These are phyloP conservation scores for Tinamus guttatus DNA, from an alignment of 2,113 vertebrate genomes.

Conservation along the genomic window DNA sequence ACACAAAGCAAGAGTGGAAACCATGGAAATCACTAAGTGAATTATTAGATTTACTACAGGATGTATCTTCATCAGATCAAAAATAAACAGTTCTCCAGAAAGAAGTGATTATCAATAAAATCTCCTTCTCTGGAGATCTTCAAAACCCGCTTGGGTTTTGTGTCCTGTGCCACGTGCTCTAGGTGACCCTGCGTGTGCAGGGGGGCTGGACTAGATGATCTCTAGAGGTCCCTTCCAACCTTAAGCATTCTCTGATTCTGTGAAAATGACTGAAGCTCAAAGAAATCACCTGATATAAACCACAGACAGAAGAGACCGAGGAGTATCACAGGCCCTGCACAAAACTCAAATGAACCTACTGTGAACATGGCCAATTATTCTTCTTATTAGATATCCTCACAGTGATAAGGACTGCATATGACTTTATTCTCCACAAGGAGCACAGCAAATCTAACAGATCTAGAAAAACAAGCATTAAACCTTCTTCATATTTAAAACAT, in stretches of 20 bases:
- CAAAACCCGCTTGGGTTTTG: no score
- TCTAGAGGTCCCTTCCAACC: no score
- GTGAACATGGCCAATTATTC: neutral
- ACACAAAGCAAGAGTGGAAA: neutral
- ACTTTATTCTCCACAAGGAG: neutral
- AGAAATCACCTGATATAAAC: neutral
- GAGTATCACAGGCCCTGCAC: neutral
- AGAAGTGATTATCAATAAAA: neutral
- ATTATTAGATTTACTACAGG: neutral
- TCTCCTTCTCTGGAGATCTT: no score
- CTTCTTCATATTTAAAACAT: neutral
- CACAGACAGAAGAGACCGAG: neutral
- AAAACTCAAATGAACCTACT: neutral
- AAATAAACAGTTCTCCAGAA: neutral
- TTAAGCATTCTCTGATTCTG: no score
- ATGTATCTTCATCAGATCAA: neutral
- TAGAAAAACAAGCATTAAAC: neutral
- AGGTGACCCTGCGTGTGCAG: no score
- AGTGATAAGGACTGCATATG: neutral
- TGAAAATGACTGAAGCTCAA: neutral
- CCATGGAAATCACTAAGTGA: neutral
- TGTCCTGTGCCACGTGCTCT: no score
- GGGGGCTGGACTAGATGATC: no score
- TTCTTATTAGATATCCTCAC: neutral
- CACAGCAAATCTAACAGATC: neutral